Conservation (phyloP, 2,888 invertebrate species). For the Theretra japonica region DNA sequence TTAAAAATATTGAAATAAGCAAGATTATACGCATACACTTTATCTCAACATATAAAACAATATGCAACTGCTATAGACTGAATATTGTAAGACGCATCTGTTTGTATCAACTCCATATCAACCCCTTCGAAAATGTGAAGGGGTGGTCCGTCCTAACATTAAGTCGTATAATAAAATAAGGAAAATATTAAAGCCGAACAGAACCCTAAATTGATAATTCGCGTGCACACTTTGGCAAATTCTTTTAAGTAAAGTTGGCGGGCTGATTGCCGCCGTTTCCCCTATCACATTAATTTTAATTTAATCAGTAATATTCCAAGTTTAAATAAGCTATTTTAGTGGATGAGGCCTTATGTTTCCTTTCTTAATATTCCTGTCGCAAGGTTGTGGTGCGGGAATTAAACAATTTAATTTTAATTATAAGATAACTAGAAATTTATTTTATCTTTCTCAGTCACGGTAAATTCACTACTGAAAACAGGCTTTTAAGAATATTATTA, state of each 20-base stretch:
- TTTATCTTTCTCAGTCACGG: background rate
- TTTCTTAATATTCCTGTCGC: conserved; percentile 36
- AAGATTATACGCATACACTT: too few relatives aligned
- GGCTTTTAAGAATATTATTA: too few relatives aligned
- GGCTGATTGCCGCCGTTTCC: conserved; percentile 45
- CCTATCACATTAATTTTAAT: conserved; percentile 53
- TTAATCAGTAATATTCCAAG: conserved; percentile 52
- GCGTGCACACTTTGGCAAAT: conserved; percentile 20
- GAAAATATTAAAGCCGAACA: conserved; percentile 11
- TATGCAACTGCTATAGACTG: background rate
- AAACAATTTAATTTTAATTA: conserved; percentile 4
- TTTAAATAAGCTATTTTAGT: conserved; percentile 54
- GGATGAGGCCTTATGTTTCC: conserved; percentile 40
- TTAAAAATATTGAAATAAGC: too few relatives aligned
- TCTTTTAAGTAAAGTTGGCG: conserved; percentile 26
- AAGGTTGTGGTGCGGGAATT: background rate
- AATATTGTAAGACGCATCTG: background rate
- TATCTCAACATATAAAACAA: too few relatives aligned
- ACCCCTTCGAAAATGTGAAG: conserved; percentile 11
- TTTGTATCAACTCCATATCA: background rate
- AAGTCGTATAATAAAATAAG: conserved; percentile 14
- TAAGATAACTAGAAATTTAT: background rate
- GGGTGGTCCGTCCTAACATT: background rate
- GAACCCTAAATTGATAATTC: conserved; percentile 27
- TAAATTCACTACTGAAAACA: background rate